Evolutionary conservation across 2,888 invertebrate species (phyloP).

Genomic region (Zonitis immaculata): DNA sequence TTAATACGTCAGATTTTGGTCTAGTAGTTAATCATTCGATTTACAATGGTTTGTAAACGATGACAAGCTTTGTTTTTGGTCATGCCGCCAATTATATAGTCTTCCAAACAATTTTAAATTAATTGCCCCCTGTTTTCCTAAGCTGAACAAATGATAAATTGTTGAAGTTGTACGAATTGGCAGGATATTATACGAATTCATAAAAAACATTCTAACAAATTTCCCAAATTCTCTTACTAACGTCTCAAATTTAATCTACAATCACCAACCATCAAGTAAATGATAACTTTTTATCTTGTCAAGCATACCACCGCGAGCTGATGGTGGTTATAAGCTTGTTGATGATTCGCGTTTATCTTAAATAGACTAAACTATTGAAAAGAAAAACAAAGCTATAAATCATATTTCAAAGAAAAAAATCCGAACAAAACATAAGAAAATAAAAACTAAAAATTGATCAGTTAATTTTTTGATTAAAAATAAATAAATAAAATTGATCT

Average conservation of each 20-base stretch:
- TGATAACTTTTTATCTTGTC: too few relatives aligned
- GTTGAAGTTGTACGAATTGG: neutral
- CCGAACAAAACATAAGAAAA: too few relatives aligned
- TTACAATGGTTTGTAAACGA: slow-evolving; percentile 15
- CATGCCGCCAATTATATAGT: slow-evolving; percentile 9
- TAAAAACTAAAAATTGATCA: too few relatives aligned
- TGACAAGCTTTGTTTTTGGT: slow-evolving; percentile 18
- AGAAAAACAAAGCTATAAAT: neutral
- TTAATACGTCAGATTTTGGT: slow-evolving; percentile 12
- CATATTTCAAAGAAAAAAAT: too few relatives aligned
- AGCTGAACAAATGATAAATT: slow-evolving; percentile 15
- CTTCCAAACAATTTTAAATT: slow-evolving; percentile 19
- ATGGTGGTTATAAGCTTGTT: too few relatives aligned
- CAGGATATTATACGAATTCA: neutral
- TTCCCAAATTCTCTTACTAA: neutral
- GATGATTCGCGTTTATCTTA: too few relatives aligned
- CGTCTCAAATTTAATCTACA: too few relatives aligned
- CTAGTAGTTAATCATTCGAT: slow-evolving; percentile 18
- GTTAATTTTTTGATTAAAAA: too few relatives aligned
- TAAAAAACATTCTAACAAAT: neutral
- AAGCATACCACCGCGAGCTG: too few relatives aligned
- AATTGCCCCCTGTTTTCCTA: slow-evolving; percentile 12
- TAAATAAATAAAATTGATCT: too few relatives aligned
- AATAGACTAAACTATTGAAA: too few relatives aligned
- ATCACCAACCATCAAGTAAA: too few relatives aligned